phyloP scores from a whole-genome alignment of 2,888 invertebrate genomes.

The Hetaerina titia region DNA sequence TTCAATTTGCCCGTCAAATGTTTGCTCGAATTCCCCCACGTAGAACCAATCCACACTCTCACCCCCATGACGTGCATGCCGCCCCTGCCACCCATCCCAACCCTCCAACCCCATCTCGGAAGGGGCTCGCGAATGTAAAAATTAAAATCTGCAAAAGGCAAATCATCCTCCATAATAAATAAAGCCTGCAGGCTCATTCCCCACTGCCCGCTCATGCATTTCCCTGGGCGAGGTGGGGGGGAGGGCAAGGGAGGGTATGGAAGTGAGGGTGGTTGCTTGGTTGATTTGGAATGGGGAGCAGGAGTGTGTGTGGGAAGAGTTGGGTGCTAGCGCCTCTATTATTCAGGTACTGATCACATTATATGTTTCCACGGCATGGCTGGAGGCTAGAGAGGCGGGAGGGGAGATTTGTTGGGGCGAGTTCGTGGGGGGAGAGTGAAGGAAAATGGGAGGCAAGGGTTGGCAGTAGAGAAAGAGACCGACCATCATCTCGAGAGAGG shows the following conservation, averaged over 20 bases:
- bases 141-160: slow-evolving; percentile 27
- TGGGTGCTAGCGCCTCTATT: slow-evolving; percentile 9
- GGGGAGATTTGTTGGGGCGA: background rate
- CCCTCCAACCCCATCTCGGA: background rate
- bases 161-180: slow-evolving; percentile 27
- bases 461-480: background rate
- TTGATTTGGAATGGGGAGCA: too few relatives aligned
- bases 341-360: slow-evolving; percentile 52
- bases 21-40: background rate
- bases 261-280: too few relatives aligned
- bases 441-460: background rate
- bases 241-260: too few relatives aligned
- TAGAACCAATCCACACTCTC: background rate
- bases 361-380: slow-evolving; percentile 29
- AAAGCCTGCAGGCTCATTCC: slow-evolving; percentile 2
- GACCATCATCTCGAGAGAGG: background rate
- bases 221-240: background rate
- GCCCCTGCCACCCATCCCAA: too few relatives aligned
- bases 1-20: slow-evolving; percentile 1
- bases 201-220: background rate
- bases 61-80: background rate
- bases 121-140: background rate
- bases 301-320: background rate
- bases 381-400: background rate
- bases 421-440: background rate